Base-by-base conservation (phyloP, 2,888 invertebrate genomes). In the Dicranocentrus wangi region DNA sequence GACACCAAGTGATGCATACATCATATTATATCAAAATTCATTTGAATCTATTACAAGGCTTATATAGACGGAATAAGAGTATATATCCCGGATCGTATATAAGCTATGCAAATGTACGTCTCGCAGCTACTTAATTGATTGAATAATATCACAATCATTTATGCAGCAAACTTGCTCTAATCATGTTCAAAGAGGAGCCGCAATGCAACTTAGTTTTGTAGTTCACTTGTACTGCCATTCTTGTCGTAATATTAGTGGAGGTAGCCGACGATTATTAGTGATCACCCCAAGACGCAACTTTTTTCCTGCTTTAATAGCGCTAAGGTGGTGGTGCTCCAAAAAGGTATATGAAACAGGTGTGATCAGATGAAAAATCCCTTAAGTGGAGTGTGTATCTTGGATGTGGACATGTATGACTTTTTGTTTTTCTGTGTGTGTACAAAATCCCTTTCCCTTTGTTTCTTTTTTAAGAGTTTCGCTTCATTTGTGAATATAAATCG, bases 131-230 rank as follows among this genome's bases (percentile, higher is more conserved):
- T 78, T 78, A 80, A 71, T 68, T 72, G 79, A 80, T 80, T 80
- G 72, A 80, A 80, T 80, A 80, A 80, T 80, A 80, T 72, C 72
- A 58, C 58, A 55, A 72, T 72, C 72, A 61, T 80, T 80, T 80
- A 80, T 80, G 72, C 68, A 80, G 32, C 60, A 80, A 80, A 80
- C 79, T 80, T 71, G 79, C 79, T 80, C 79, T 32, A 80, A 80
- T 73, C 79, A 80, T 80, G 79, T 55, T 68, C 79, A 80, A 80
- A 80, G 79, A 73, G 68, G 32, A 72, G 79, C 79, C 79, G 79
- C n/a, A n/a, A 80, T 80, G 60, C 79, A 72, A 80, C 60, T 68
- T 68, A 25, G 15, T 71, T 71, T 61, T 28, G 60, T 70, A 19
- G 61, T 61, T 27, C 60, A 25, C 5, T 19, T 32, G 71, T 53